Evolutionary conservation across 2,797 vertebrate species (phyloP).

Genomic region (Pseudotriccus pelzelni): DNA sequence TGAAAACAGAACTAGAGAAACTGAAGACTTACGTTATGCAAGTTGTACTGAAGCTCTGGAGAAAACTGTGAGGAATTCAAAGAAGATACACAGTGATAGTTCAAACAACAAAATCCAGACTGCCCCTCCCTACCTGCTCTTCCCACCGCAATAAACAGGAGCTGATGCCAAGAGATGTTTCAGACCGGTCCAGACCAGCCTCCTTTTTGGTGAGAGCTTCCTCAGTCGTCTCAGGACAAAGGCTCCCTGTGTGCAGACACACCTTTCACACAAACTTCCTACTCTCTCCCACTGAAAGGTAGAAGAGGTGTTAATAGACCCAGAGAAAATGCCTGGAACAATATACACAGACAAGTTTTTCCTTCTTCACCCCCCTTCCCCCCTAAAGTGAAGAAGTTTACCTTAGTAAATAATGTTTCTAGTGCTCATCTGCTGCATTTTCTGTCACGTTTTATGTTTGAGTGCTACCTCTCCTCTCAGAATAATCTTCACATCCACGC

Average conservation of each 20-base stretch:
- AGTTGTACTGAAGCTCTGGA: background rate
- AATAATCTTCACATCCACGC: background rate
- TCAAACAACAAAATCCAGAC: background rate
- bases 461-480: background rate
- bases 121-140: conserved; percentile 1
- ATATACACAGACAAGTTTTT: background rate
- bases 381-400: background rate
- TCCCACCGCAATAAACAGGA: background rate
- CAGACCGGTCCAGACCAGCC: conserved; percentile 15
- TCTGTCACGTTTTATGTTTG: background rate
- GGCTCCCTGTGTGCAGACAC: background rate
- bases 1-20: background rate
- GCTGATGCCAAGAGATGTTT: background rate
- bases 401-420: background rate
- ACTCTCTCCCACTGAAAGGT: background rate
- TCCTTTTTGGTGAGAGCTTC: background rate
- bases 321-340: background rate
- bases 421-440: background rate
- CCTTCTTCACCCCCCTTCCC: fast-evolving
- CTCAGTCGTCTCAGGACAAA: conserved; percentile 6
- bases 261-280: background rate
- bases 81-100: background rate
- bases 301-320: background rate
- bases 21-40: background rate
- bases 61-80: background rate